A percentile compares a stretch with the other conserved stretches of the same genome.
phyloP scores from a whole-genome alignment of 1,140 invertebrate genomes.

The Chironomus tepperi region DNA sequence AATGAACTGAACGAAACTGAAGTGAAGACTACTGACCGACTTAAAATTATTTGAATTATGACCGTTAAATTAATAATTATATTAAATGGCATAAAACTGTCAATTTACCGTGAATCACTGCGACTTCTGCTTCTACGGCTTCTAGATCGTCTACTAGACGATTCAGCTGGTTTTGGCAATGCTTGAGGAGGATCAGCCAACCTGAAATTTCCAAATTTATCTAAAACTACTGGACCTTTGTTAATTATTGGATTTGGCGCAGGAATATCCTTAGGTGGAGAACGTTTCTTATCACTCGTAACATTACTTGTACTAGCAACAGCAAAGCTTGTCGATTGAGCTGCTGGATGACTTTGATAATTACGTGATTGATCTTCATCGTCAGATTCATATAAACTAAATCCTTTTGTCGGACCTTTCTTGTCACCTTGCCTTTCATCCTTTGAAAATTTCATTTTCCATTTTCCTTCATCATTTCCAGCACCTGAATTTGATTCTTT shows the following conservation, averaged over 20 bases:
- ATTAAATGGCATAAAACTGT: not conserved
- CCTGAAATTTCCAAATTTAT: slow-evolving; percentile 57
- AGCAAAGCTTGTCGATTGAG: slow-evolving; percentile 29
- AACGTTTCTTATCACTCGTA: slow-evolving; percentile 29
- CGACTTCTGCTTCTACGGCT: not conserved
- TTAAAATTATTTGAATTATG: too few relatives aligned
- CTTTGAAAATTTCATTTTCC: slow-evolving; percentile 11
- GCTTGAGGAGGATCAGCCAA: slow-evolving; percentile 45
- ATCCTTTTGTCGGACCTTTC: not conserved
- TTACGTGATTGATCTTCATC: slow-evolving; percentile 19
- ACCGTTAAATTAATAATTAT: too few relatives aligned
- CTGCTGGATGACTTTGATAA: slow-evolving; percentile 24
- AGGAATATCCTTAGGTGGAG: slow-evolving; percentile 40
- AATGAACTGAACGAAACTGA: too few relatives aligned
- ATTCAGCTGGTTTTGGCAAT: slow-evolving; percentile 31
- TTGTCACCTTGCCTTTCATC: slow-evolving; percentile 10
- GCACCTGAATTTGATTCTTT: not conserved
- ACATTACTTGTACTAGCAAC: slow-evolving; percentile 27
- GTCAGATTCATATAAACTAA: not conserved
- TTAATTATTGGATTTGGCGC: slow-evolving; percentile 33
- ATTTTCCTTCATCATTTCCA: slow-evolving; percentile 26
- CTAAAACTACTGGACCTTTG: slow-evolving; percentile 45
- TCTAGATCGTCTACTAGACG: slow-evolving; percentile 21
- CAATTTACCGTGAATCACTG: slow-evolving; percentile 5
- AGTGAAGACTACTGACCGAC: too few relatives aligned